Percentiles rank a stretch among this genome's conserved stretches.
phyloP scores from a whole-genome alignment of 1,140 invertebrate genomes.

The Drosophila pallidifrons region DNA sequence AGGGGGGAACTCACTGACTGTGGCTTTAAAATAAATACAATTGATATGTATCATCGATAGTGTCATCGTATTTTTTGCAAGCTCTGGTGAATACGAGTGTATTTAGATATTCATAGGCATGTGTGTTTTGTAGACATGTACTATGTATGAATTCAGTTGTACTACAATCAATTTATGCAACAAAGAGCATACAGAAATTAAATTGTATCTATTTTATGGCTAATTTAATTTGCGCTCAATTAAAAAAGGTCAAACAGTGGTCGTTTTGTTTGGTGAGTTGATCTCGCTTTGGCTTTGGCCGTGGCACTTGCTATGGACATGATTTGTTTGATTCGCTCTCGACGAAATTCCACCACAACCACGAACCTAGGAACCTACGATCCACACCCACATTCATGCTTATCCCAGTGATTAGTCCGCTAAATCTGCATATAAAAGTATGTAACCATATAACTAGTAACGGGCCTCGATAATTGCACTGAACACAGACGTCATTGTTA shows the following conservation, averaged over 20 bases:
- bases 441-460: background rate
- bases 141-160: constrained; percentile 21
- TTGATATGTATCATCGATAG: constrained; percentile 14
- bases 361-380: background rate
- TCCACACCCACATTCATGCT: constrained; percentile 13
- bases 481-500: constrained; percentile 16
- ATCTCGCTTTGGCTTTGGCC: constrained; percentile 57
- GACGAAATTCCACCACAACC: constrained; percentile 21
- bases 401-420: constrained; percentile 8
- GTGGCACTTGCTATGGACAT: constrained; percentile 52
- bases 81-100: constrained; percentile 8
- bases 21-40: constrained; percentile 14
- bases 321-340: constrained; percentile 46
- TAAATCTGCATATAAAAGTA: constrained; percentile 1
- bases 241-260: constrained; percentile 75
- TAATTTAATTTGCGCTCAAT: constrained; percentile 82
- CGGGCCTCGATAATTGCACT: constrained; percentile 21
- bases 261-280: constrained; percentile 52
- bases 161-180: constrained; percentile 33
- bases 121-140: constrained; percentile 8
- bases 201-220: constrained; percentile 78
- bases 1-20: background rate
- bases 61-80: constrained; percentile 21
- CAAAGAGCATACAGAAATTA: constrained; percentile 63
- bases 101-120: constrained; percentile 9